These are phyloP conservation scores for Ryuthela nishihirai DNA, from an alignment of 2,888 invertebrate genomes.

Conservation along the genomic window DNA sequence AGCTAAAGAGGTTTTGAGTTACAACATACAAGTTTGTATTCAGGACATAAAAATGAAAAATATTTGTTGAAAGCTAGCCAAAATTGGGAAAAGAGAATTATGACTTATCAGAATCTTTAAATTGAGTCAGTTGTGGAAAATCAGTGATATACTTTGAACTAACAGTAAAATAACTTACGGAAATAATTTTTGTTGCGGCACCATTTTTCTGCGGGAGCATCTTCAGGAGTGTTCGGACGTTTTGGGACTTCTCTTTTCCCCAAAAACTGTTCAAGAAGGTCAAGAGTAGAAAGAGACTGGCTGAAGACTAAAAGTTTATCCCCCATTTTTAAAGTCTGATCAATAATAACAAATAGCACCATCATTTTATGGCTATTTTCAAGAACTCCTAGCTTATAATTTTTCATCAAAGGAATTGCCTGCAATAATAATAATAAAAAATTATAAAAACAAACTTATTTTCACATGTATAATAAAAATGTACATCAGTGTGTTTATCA, in stretches of 20 bases:
- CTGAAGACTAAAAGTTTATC: slow-evolving; percentile 93
- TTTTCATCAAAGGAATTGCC: slow-evolving; percentile 53
- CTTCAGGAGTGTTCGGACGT: slow-evolving; percentile 34
- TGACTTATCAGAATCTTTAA: too few species aligned
- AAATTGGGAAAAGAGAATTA: too few species aligned
- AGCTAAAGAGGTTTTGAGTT: too few species aligned
- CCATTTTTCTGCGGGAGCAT: slow-evolving; percentile 63
- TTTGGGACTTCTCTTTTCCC: slow-evolving; percentile 62
- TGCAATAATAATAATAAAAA: slow-evolving; percentile 53
- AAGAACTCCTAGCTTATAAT: slow-evolving; percentile 78
- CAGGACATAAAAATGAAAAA: too few species aligned
- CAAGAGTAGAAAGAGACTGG: slow-evolving; percentile 90
- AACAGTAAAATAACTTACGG: slow-evolving; percentile 63
- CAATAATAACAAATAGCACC: slow-evolving; percentile 83
- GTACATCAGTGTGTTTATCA: too few species aligned
- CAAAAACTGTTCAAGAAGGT: slow-evolving; percentile 90
- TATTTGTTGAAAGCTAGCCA: too few species aligned
- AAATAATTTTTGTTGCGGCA: slow-evolving; percentile 82
- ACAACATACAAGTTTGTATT: too few species aligned
- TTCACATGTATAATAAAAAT: neutral
- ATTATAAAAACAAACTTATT: neutral
- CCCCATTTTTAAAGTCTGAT: slow-evolving; percentile 78
- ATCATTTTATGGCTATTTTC: slow-evolving; percentile 95
- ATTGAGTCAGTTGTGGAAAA: too few species aligned
- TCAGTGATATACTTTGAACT: too few species aligned